Conservation (phyloP, 2,888 invertebrate species). For the Ormyrus nitidulus region DNA sequence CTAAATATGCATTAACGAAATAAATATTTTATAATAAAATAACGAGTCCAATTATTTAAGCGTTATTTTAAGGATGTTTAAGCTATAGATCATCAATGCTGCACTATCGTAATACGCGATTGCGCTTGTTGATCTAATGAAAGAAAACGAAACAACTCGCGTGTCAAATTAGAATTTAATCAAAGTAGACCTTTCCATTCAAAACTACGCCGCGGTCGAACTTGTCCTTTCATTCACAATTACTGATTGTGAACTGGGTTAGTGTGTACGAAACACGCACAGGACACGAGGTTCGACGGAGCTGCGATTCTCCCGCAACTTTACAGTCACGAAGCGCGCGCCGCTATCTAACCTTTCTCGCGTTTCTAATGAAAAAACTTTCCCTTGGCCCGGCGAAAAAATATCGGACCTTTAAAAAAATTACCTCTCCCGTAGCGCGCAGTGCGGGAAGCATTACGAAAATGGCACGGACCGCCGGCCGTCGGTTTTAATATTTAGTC, state of each 20-base stretch:
- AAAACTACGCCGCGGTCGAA: not conserved
- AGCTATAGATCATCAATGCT: too few species aligned
- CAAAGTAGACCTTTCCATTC: not conserved
- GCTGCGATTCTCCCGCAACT: too few species aligned
- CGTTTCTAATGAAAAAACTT: conserved; percentile 61
- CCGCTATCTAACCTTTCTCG: conserved; percentile 5
- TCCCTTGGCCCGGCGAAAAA: conserved; percentile 24
- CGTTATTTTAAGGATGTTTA: too few species aligned
- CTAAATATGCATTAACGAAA: too few species aligned
- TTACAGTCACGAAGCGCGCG: not conserved
- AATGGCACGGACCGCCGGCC: not conserved
- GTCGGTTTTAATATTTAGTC: conserved; percentile 43
- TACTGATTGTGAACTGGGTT: conserved; percentile 31
- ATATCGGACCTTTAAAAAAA: conserved; percentile 5
- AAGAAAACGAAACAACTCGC: too few species aligned
- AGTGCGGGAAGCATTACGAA: not conserved
- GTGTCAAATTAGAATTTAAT: too few species aligned
- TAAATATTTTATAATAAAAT: too few species aligned
- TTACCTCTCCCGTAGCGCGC: not conserved
- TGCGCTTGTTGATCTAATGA: too few species aligned
- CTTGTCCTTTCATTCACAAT: conserved; percentile 33
- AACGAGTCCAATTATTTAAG: too few species aligned
- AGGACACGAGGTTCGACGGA: not conserved
- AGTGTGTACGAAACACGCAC: not conserved
- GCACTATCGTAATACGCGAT: too few species aligned